These are phyloP conservation scores for Apodemia duryi DNA, from an alignment of 2,888 invertebrate species.

Conservation along the genomic window DNA sequence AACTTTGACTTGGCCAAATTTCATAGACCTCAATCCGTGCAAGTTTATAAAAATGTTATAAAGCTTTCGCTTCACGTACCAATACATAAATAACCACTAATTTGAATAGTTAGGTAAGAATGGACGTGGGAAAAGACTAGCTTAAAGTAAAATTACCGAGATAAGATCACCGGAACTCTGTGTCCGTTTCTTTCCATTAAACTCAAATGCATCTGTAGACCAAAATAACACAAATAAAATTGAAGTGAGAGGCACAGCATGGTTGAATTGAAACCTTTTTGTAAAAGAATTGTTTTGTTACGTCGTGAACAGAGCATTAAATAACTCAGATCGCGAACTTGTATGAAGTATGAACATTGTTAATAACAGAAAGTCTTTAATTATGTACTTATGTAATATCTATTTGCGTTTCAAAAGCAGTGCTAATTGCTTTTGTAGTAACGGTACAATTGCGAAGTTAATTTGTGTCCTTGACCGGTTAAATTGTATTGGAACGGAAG, in stretches of 20 bases:
- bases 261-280: conserved; percentile 14
- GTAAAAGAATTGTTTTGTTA: conserved; percentile 4
- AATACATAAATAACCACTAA: not conserved
- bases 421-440: conserved; percentile 6
- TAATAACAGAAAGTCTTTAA: conserved; percentile 4
- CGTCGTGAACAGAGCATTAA: conserved; percentile 8
- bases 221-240: conserved; percentile 15
- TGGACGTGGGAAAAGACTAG: conserved; percentile 5
- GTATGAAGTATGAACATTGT: conserved; percentile 7
- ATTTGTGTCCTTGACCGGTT: conserved; percentile 7
- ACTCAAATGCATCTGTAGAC: conserved; percentile 1
- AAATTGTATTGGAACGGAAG: conserved; percentile 6
- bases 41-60: not conserved
- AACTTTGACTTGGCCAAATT: not conserved
- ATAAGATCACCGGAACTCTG: conserved; percentile 18
- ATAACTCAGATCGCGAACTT: conserved; percentile 15
- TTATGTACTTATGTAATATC: conserved; percentile 12
- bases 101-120: not conserved
- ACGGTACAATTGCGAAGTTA: not conserved
- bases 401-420: conserved; percentile 15
- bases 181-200: conserved; percentile 12
- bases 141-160: conserved; percentile 1
- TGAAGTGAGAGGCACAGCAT: conserved; percentile 18
- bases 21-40: not conserved
- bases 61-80: no score